Evolutionary conservation across 2,888 invertebrate species (phyloP), one percentile per base, ranked within the genome.

Genomic region (Mesochorus sp.): DNA sequence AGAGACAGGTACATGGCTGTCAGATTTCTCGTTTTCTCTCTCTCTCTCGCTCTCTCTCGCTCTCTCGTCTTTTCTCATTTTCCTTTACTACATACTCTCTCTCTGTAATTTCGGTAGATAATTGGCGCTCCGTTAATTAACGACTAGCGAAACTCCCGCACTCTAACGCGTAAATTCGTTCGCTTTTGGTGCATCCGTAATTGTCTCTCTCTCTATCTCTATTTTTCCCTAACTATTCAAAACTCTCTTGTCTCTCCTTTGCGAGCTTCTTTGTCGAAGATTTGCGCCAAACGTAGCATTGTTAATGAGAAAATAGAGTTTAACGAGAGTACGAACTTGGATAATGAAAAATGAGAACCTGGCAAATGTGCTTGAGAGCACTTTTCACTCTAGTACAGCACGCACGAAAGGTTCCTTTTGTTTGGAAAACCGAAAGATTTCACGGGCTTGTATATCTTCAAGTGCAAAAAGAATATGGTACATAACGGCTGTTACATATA

Each of bases 61-160:
- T 44, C 39, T 59, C 39, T 26, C 6, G 47, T 21, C 47, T 24
- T 47, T 12, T 10, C 17, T 8, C 17, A 26, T 37, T 57, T 31
- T 57, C 42, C 26, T 24, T 51, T 26, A 28, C 19, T 12, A 49
- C 34, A n/a, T 14, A 17, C 66, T 14, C n/a, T 68, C 59, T 57
- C 42, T 66, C 66, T 71, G 66, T 71, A 67, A 76, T 72, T 76
- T 51, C 55, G 61, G 76, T 62, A 24, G 61, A 76, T 76, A 76
- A 76, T 76, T 76, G 72, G 66, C 76, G 61, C 61, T 55, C 31
- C 72, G 66, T 76, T 76, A 72, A 76, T 76, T 76, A 76, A 72
- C 76, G 72, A 55, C 72, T 51, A 59, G 53, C 64, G 57, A 44
- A 70, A 55, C 55, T 62, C 51, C n/a, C n/a, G 55, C 44, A 51